Evolutionary conservation across 2,113 vertebrate genomes (phyloP).

Genomic region (Labrus mixtus): DNA sequence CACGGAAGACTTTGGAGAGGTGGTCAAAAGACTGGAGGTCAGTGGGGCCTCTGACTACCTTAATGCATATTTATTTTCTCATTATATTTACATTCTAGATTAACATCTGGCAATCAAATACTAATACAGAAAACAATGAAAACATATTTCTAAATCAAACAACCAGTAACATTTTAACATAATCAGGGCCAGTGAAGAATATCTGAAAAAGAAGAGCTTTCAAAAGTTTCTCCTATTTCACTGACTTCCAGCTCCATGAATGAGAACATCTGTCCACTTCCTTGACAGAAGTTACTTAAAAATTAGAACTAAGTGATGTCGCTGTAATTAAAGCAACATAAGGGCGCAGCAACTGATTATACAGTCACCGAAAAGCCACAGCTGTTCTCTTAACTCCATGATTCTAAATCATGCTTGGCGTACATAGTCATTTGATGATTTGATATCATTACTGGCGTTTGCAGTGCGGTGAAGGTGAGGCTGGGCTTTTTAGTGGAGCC

Average conservation of each 20-base stretch:
- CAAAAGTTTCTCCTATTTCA: background rate
- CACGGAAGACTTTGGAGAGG: conserved; percentile 94
- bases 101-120: background rate
- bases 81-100: conserved; percentile 4
- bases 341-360: conserved; percentile 56
- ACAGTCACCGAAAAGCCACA: conserved; percentile 38
- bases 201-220: background rate
- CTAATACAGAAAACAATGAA: background rate
- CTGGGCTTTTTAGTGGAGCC: background rate
- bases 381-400: conserved; percentile 52
- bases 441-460: conserved; percentile 55
- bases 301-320: conserved; percentile 28
- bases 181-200: background rate
- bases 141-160: conserved; percentile 3
- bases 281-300: background rate
- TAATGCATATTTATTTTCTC: conserved; percentile 2
- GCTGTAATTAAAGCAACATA: conserved; percentile 44
- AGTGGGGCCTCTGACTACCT: conserved; percentile 64
- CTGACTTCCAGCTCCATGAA: background rate
- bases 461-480: conserved; percentile 13
- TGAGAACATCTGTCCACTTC: background rate
- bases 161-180: background rate
- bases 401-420: conserved; percentile 48
- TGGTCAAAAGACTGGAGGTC: conserved; percentile 95
- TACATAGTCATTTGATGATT: conserved; percentile 52